These are phyloP conservation scores for Hyalella azteca DNA, from an alignment of 2,888 invertebrate genomes.

Conservation along the genomic window DNA sequence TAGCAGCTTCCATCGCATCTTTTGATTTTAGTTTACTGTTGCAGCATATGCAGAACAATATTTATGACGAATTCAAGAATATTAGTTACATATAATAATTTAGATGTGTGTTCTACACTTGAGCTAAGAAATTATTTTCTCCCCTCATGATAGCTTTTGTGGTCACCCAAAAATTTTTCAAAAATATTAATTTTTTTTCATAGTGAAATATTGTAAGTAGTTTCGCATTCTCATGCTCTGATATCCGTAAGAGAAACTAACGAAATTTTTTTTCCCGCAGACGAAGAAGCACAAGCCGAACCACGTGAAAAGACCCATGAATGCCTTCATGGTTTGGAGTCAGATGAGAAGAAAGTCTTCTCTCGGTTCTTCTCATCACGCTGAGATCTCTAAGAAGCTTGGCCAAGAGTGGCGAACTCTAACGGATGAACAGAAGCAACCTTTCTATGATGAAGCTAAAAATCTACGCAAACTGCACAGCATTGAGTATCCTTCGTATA, in stretches of 20 bases:
- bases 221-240: neutral
- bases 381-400: constrained; percentile 92
- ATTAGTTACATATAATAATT: too few relatives aligned
- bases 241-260: neutral
- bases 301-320: constrained; percentile 98
- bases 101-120: neutral
- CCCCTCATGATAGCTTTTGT: neutral
- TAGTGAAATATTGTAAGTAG: too few relatives aligned
- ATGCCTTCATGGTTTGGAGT: constrained; percentile 99
- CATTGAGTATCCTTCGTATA: constrained; percentile 39
- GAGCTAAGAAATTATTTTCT: neutral
- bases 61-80: too few relatives aligned
- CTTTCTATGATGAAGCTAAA: constrained; percentile 36
- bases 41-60: too few relatives aligned
- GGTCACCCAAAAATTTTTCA: too few relatives aligned
- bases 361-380: constrained; percentile 74
- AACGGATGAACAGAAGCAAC: constrained; percentile 22
- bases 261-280: constrained; percentile 66
- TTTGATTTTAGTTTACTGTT: too few relatives aligned
- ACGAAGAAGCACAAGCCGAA: constrained; percentile 96
- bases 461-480: constrained; percentile 33
- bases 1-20: too few relatives aligned
- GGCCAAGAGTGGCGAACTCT: constrained; percentile 65
- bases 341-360: constrained; percentile 72
- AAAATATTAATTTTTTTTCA: too few relatives aligned